phyloP scores from a whole-genome alignment of 2,888 invertebrate genomes.

The Cerceris rybyensis region DNA sequence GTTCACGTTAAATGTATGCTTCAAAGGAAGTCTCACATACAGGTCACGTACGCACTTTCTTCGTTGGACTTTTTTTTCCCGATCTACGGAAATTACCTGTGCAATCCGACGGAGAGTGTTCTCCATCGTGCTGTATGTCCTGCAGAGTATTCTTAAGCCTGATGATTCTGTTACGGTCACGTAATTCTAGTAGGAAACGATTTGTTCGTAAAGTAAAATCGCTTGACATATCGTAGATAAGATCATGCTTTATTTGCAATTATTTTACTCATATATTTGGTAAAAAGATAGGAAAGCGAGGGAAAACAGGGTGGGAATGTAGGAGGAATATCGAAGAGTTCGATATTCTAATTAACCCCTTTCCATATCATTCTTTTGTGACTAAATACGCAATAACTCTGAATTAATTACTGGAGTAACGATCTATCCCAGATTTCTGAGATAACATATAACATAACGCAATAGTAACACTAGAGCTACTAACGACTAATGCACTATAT shows the following conservation, averaged over 20 bases:
- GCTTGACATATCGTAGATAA: background rate
- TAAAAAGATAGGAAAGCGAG: too few species aligned
- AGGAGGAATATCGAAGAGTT: too few species aligned
- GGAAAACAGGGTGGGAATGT: too few species aligned
- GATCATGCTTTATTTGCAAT: background rate
- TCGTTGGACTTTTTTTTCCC: constrained; percentile 16
- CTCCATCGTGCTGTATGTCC: constrained; percentile 24
- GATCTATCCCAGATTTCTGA: too few species aligned
- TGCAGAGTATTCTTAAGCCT: constrained; percentile 29
- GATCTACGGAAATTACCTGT: constrained; percentile 7
- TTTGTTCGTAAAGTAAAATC: constrained; percentile 24
- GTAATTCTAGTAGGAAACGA: constrained; percentile 30
- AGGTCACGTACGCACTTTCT: background rate
- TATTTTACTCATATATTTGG: background rate
- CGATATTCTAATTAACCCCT: too few species aligned
- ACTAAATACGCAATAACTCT: too few species aligned
- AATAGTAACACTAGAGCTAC: too few species aligned
- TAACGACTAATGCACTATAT: too few species aligned
- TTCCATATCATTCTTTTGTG: too few species aligned
- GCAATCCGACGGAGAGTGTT: background rate
- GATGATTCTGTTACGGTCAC: constrained; percentile 38
- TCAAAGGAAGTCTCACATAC: background rate
- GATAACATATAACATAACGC: too few species aligned
- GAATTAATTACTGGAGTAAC: too few species aligned
- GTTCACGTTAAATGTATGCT: background rate